Evolutionary conservation across 2,797 vertebrate species (phyloP).

Genomic region (Chrysocyon brachyurus): DNA sequence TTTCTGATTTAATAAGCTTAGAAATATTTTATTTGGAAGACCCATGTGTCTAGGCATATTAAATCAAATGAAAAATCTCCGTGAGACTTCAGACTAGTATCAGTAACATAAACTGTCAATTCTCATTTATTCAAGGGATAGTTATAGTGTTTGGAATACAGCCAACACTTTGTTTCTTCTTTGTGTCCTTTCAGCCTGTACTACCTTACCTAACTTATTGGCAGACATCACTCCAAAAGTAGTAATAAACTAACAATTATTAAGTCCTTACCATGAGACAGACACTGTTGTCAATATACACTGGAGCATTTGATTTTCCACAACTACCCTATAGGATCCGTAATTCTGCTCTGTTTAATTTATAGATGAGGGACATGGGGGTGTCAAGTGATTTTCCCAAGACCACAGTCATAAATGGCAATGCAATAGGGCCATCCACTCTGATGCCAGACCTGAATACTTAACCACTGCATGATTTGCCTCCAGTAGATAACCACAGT

Average conservation of each 20-base stretch:
- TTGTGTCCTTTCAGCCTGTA: background rate
- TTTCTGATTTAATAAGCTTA: slow-evolving; percentile 48
- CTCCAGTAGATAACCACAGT: background rate
- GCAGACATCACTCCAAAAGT: slow-evolving; percentile 53
- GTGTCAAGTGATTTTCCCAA: background rate
- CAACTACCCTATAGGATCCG: background rate
- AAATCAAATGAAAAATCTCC: slow-evolving; percentile 68
- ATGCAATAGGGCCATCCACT: background rate
- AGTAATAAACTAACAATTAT: slow-evolving; percentile 44
- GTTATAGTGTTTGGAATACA: background rate
- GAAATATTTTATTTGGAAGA: slow-evolving; percentile 9
- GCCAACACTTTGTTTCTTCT: slow-evolving; percentile 51
- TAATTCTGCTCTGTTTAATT: background rate
- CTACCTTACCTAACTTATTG: slow-evolving; percentile 19
- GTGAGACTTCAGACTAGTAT: slow-evolving; percentile 45
- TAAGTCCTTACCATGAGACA: background rate
- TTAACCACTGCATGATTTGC: background rate
- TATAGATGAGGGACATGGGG: background rate
- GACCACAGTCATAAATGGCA: background rate
- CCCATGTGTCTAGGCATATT: slow-evolving; percentile 33
- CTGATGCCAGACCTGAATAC: background rate
- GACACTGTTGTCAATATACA: background rate
- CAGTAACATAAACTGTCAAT: slow-evolving; percentile 57
- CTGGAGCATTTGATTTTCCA: background rate
- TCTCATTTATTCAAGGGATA: slow-evolving; percentile 37